phyloP scores from a whole-genome alignment of 2,888 invertebrate genomes.

The Strigamia crassipes region DNA sequence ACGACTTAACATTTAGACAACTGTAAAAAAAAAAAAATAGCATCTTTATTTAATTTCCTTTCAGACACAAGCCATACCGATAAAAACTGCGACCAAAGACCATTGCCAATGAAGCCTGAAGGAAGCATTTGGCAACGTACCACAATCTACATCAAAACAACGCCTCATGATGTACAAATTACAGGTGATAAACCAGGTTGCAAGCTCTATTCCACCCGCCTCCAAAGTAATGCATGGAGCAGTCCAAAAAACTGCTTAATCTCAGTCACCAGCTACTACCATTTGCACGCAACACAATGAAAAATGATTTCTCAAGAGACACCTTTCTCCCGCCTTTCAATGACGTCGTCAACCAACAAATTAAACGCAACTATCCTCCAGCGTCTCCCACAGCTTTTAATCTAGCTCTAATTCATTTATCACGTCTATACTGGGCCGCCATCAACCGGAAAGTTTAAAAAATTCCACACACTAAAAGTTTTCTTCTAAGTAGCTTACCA shows the following conservation, averaged over 20 bases:
- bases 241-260: conserved; percentile 11
- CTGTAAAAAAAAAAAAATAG: neutral
- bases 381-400: conserved; percentile 21
- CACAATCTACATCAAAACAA: conserved; percentile 10
- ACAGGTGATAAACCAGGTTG: conserved; percentile 19
- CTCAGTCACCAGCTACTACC: conserved; percentile 15
- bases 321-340: conserved; percentile 30
- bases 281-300: conserved; percentile 40
- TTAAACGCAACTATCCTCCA: conserved; percentile 37
- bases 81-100: neutral
- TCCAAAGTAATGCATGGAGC: conserved; percentile 5
- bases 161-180: conserved; percentile 12
- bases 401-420: conserved; percentile 30
- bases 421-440: neutral
- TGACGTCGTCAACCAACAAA: conserved; percentile 38
- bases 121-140: conserved; percentile 5
- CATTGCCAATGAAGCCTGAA: neutral
- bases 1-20: conserved; percentile 3
- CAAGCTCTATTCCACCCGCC: neutral
- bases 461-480: neutral
- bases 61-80: neutral
- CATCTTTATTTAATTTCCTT: neutral
- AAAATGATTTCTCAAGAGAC: conserved; percentile 42
- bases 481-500: neutral
- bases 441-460: neutral